Percentiles rank a stretch among this genome's conserved stretches.
These are phyloP conservation scores for Neolamprologus hecqui DNA, from an alignment of 2,113 vertebrate species.

Conservation along the genomic window DNA sequence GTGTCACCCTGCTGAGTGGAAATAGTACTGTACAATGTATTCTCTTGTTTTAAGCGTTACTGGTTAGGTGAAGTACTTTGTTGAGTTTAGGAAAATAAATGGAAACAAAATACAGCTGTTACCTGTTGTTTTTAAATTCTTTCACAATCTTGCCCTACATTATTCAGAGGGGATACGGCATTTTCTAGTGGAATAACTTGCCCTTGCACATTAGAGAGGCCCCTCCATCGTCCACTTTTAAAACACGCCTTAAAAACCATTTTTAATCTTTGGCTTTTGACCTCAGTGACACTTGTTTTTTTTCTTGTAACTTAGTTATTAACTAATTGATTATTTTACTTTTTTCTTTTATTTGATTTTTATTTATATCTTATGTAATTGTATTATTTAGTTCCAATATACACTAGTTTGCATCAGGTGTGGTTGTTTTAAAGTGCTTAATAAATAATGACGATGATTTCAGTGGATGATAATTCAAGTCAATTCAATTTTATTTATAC, in stretches of 20 bases:
- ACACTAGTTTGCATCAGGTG: neutral
- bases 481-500: neutral
- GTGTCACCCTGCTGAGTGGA: neutral
- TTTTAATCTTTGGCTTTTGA: neutral
- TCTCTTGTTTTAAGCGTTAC: neutral
- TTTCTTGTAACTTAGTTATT: neutral
- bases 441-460: neutral
- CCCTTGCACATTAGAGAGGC: neutral
- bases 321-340: neutral
- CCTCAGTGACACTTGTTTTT: neutral
- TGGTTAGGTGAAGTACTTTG: neutral
- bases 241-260: fast-evolving
- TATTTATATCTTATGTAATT: neutral
- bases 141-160: neutral
- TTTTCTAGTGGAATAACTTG: neutral
- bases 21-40: neutral
- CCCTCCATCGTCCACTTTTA: neutral
- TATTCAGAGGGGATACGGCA: neutral
- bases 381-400: neutral
- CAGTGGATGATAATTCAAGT: neutral
- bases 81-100: neutral
- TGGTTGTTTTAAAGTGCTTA: neutral
- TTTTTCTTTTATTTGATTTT: neutral
- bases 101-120: neutral
- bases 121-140: neutral